Evolutionary conservation across 2,888 invertebrate genomes (phyloP), one percentile per base, ranked within the genome.

Genomic region (Acronicta leporina): DNA sequence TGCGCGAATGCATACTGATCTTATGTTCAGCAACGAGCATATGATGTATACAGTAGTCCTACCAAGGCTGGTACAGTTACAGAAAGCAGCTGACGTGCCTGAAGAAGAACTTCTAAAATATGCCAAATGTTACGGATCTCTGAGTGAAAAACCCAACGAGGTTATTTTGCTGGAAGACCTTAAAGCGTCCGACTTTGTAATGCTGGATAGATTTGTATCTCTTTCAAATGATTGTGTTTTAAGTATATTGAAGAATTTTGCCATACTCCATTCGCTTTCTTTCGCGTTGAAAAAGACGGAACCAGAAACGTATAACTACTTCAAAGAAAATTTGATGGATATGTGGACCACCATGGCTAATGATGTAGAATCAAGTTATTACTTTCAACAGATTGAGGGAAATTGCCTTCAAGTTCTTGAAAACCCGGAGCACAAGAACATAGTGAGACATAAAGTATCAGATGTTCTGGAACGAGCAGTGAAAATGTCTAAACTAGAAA

Each of bases 101-200:
- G 73, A 80, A 58, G 66, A 78, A 33, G 83, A 88, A 2, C 68
- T 58, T 50, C 53, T 87, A 2, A 75, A 63, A 62, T 82, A 73
- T 50, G 81, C 88, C 3, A 70, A 74, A 48, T 87, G 86, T 49
- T 88, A 85, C 16, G 88, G 87, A 11, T 63, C 70, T 9, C 41
- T 70, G 0, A n/a, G 38, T 0, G 84, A 87, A 58, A 48, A 57
- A 42, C 77, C 77, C 0, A 59, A 87, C 44, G 88, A 89, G 77
- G 72, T 87, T 2, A 80, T 89, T 10, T 52, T 88, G 5, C 57
- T 89, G 2, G 87, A 90, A 79, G 91, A 90, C 56, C 65, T 90
- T 2, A 74, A 75, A 0, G 60, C 60, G 2, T 67, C 63, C 3
- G 66, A 81, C n/a, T 87, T 75, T 63, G 47, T 51, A 1, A 86